These are phyloP conservation scores for Nematopogon swammerdamellus DNA, from an alignment of 2,888 invertebrate species.

Conservation along the genomic window DNA sequence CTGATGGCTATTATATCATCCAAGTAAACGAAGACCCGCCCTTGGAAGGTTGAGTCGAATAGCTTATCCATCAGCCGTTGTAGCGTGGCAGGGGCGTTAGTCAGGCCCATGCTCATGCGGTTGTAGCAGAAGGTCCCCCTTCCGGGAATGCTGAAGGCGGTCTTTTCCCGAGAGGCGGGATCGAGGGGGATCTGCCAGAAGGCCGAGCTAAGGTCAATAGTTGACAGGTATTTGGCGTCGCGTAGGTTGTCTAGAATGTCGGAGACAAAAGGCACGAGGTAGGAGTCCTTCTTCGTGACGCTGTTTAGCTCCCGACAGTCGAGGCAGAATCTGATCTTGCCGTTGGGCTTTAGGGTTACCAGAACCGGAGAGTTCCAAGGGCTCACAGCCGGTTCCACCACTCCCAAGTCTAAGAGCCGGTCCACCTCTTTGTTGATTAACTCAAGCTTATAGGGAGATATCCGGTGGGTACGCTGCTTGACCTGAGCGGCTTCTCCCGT, in stretches of 20 bases:
- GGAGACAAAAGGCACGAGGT: constrained; percentile 13
- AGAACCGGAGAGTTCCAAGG: too few species aligned
- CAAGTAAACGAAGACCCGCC: constrained; percentile 10
- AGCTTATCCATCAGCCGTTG: constrained; percentile 14
- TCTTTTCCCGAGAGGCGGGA: constrained; percentile 2
- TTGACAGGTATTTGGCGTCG: constrained; percentile 13
- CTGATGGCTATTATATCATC: constrained; percentile 14
- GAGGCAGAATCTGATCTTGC: background rate
- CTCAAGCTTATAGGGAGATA: too few species aligned
- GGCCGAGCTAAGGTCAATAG: constrained; percentile 13
- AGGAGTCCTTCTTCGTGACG: constrained; percentile 6
- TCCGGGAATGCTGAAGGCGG: constrained; percentile 11
- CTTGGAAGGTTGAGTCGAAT: constrained; percentile 11
- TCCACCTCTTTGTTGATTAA: too few species aligned
- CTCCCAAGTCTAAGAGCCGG: too few species aligned
- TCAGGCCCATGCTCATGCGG: constrained; percentile 11
- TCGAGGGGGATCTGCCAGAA: constrained; percentile 6
- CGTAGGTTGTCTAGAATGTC: constrained; percentile 16
- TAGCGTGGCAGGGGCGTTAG: constrained; percentile 15
- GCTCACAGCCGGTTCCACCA: too few species aligned
- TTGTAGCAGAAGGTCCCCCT: constrained; percentile 11
- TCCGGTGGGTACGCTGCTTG: too few species aligned
- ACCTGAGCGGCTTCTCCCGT: background rate
- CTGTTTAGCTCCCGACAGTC: background rate
- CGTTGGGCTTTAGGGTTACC: background rate